Evolutionary conservation across 2,888 invertebrate species (phyloP).

Genomic region (Amiota communis): DNA sequence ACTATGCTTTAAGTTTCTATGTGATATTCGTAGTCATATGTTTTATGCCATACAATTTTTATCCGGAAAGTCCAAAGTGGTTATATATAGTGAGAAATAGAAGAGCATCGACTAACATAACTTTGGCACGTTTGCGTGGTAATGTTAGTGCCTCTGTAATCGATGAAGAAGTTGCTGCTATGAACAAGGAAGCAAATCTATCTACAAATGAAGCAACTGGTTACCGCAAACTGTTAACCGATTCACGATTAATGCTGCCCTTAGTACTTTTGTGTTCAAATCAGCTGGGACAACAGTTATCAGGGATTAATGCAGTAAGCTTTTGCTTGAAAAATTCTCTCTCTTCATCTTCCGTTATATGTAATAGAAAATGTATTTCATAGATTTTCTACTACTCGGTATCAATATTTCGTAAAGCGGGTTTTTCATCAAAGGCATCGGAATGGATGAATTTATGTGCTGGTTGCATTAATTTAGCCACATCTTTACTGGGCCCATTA

Average conservation of each 20-base stretch:
- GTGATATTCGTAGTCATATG: conserved; percentile 81
- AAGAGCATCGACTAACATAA: conserved; percentile 78
- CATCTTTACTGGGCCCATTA: conserved; percentile 42
- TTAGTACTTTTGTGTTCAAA: conserved; percentile 48
- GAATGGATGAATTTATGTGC: conserved; percentile 42
- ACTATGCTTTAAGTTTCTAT: conserved; percentile 82
- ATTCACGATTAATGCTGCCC: conserved; percentile 40
- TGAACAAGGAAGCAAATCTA: conserved; percentile 45
- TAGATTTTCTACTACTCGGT: conserved; percentile 54
- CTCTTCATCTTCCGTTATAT: background rate
- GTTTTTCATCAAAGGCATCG: conserved; percentile 35
- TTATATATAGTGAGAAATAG: conserved; percentile 81
- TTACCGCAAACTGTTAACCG: conserved; percentile 37
- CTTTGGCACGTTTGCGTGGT: conserved; percentile 79
- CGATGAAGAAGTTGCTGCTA: conserved; percentile 42
- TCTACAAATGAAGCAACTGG: conserved; percentile 34
- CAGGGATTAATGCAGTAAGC: conserved; percentile 50
- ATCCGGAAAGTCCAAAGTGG: conserved; percentile 94
- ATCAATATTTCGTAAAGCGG: conserved; percentile 44
- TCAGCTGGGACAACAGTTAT: conserved; percentile 51
- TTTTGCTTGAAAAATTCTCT: background rate
- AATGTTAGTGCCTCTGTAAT: conserved; percentile 25
- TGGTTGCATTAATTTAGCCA: conserved; percentile 44
- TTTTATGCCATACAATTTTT: conserved; percentile 76
- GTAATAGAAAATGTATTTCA: background rate